Evolutionary conservation across 2,888 invertebrate genomes (phyloP), one percentile per base, ranked within the genome.

Genomic region (Cepaea hortensis): DNA sequence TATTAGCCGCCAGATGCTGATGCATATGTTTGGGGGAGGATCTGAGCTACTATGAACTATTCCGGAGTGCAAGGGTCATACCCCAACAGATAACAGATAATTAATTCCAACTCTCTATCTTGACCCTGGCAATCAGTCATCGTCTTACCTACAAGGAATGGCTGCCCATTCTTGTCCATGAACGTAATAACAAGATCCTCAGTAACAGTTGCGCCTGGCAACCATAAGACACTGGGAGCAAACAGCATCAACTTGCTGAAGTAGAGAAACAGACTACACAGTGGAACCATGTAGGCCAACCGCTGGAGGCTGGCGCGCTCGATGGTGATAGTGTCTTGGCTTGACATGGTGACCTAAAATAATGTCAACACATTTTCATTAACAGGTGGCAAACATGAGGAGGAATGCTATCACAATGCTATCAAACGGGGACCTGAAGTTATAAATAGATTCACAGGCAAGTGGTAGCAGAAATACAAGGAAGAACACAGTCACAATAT

Each of bases 181-280:
- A 85, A 85, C 15, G 73, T 75, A 23, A 85, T 85, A 20, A 50
- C 20, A 46, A 85, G 68, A 62, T 81, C 65, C 35, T 85, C 85
- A 11, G 62, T 20, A 20, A 85, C 85, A n/a, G 81, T 65, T 11
- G 65, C 85, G 4, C 85, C 85, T 15, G 81, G 75, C 35, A 85
- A 20, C 48, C 62, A 75, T 11, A 85, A 46, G 7, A 76, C 68
- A 65, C 65, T 73, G 5, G 85, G 81, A 5, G 75, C 85, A 81
- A 85, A 85, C 76, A 85, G 76, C 85, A 85, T 85, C 20, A 81
- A 15, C 75, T 81, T 81, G 72, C 80, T 81, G 81, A 88, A 87
- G 81, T 85, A 88, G 23, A 87, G 72, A 61, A 88, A 88, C 48
- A 81, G 20, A 48, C 85, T 70, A 48, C 76, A 85, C 35, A 88